phyloP scores from a whole-genome alignment of 2,797 vertebrate species.

The Pantherophis alleghaniensis region DNA sequence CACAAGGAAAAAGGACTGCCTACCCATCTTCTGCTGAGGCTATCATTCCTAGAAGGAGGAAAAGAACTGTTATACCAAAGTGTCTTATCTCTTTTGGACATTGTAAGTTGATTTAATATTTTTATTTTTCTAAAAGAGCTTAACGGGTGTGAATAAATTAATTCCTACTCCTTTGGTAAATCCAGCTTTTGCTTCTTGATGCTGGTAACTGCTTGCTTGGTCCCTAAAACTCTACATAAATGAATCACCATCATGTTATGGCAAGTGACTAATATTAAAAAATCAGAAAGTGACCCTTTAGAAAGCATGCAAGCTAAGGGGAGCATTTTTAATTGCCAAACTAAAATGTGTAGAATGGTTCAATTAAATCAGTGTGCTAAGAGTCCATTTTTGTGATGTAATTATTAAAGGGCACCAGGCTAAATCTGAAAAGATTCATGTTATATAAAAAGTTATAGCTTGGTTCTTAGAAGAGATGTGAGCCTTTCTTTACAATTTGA shows the following conservation, averaged over 20 bases:
- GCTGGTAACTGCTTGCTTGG: not conserved
- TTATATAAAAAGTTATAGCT: not conserved
- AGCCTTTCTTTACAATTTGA: not conserved
- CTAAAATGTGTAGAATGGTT: not conserved
- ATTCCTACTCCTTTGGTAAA: not conserved
- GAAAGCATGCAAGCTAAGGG: not conserved
- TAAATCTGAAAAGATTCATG: not conserved
- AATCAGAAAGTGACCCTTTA: not conserved
- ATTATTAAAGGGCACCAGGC: not conserved
- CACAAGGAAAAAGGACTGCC: not conserved
- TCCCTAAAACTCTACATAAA: not conserved
- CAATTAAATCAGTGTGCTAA: not conserved
- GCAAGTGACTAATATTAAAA: not conserved
- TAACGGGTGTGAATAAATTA: not conserved
- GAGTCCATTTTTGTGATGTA: not conserved
- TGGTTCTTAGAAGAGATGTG: not conserved
- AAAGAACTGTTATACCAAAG: not conserved
- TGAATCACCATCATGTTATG: not conserved
- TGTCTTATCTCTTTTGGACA: not conserved
- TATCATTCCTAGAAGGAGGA: not conserved
- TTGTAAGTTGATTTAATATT: not conserved
- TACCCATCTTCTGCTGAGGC: not conserved
- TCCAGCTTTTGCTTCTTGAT: not conserved
- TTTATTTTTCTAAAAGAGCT: not conserved
- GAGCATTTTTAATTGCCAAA: not conserved